A percentile compares a stretch with the other conserved stretches of the same genome.
Evolutionary conservation across 2,797 vertebrate genomes (phyloP).

Genomic region (Trichosurus vulpecula): DNA sequence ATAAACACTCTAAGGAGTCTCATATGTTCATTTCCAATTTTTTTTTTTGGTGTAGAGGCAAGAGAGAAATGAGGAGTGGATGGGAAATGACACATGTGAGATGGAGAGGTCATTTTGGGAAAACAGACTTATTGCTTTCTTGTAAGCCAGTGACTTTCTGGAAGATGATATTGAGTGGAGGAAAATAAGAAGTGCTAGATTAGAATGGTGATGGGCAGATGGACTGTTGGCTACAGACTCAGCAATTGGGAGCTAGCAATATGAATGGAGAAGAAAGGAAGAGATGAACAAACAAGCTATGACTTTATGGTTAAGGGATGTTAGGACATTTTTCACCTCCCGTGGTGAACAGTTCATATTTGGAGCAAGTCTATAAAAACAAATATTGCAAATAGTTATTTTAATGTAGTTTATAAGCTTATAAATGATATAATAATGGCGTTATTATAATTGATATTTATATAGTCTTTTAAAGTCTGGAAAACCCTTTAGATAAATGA

Average conservation of each 20-base stretch:
- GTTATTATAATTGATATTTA: not conserved
- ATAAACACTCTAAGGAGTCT: constrained; percentile 75
- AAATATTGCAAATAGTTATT: not conserved
- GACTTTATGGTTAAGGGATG: not conserved
- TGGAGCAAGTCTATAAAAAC: not conserved
- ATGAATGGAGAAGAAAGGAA: not conserved
- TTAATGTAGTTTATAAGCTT: not conserved
- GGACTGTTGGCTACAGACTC: constrained; percentile 12
- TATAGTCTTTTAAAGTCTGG: not conserved
- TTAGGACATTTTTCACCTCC: not conserved
- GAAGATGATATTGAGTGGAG: constrained; percentile 37
- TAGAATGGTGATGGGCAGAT: constrained; percentile 38
- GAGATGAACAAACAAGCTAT: not conserved
- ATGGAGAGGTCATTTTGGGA: constrained; percentile 34
- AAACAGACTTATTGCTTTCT: constrained; percentile 46
- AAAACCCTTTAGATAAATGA: not conserved
- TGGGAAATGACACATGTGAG: constrained; percentile 53
- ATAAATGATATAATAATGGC: not conserved
- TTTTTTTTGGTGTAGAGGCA: constrained; percentile 67
- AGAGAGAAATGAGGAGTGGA: constrained; percentile 50
- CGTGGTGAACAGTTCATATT: not conserved
- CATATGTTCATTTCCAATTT: constrained; percentile 77
- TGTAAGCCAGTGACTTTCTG: constrained; percentile 26
- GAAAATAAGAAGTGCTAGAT: constrained; percentile 21
- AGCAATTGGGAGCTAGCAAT: constrained; percentile 1